Conservation (phyloP, 1,140 invertebrate species). For the Calosoma granatense region DNA sequence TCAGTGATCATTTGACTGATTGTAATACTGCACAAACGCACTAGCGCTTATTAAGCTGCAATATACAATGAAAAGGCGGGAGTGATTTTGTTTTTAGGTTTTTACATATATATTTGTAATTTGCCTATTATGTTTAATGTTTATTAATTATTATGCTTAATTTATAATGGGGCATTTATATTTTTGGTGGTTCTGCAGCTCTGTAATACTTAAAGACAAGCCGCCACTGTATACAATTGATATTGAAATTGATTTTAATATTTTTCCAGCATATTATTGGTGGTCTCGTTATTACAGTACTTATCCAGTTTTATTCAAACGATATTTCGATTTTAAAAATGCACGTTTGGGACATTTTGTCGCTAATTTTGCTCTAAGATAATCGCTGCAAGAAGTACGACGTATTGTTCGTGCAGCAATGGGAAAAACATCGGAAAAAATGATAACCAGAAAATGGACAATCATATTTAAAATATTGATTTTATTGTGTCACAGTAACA, state of each 20-base stretch:
- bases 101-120: no score
- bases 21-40: no score
- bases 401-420: conserved; percentile 25
- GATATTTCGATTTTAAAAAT: conserved; percentile 69
- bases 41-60: no score
- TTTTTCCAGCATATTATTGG: conserved; percentile 69
- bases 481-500: neutral
- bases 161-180: no score
- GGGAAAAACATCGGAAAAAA: conserved; percentile 18
- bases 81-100: no score
- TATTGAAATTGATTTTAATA: conserved; percentile 12
- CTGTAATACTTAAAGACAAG: no score
- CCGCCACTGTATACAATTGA: neutral
- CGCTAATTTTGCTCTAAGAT: conserved; percentile 78
- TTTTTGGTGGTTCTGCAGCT: no score
- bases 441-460: conserved; percentile 30
- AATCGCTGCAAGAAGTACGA: conserved; percentile 56
- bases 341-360: conserved; percentile 87
- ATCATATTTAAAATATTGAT: conserved; percentile 25
- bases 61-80: no score
- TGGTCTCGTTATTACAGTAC: conserved; percentile 85
- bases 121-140: no score
- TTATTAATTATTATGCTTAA: no score
- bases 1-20: no score
- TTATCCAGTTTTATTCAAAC: conserved; percentile 69